Evolutionary conservation across 2,113 vertebrate species (phyloP), one percentile per base, ranked within the genome.

Genomic region (Engraulis encrasicolus): DNA sequence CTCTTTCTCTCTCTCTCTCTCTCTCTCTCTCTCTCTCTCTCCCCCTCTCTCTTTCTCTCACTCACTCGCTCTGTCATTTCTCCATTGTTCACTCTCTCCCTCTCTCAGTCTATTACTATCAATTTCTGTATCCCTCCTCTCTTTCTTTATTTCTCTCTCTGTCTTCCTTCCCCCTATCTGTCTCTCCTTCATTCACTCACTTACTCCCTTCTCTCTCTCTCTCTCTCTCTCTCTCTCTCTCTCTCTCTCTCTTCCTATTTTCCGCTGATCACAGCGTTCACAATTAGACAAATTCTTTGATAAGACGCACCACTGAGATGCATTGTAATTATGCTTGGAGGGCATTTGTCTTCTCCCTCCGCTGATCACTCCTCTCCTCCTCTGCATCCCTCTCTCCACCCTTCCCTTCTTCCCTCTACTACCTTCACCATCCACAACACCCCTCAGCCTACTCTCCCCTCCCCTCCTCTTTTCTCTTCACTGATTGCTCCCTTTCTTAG

Each of bases 231-330:
- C 27, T 15, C 37, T 82, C 58, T 45, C 61, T 71, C 23, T 23
- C 23, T 2, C 23, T 71, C 66, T 34, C 66, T 31, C 2, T 27
- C 37, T 34, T 82, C 18, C 23, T 36, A 50, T 48, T 86, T 89
- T 86, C 80, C 77, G 90, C 92, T 90, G 92, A 94, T 95, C 91
- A 90, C 92, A 92, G 92, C 89, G 92, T 92, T 90, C 88, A 91
- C 92, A 91, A 92, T 92, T 93, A 92, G 88, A 88, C 89, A 84
- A 93, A 93, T 91, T 84, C 82, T 90, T 89, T 84, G 90, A 93
- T 92, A 91, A 91, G 90, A 88, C 91, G 86, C 88, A 89, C 91
- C 83, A 74, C 86, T 89, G 89, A 92, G 90, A 90, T 90, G 90
- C 90, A 84, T 87, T 84, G 91, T 88, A 93, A 93, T 94, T 91